These are phyloP conservation scores for Sepioteuthis lessoniana DNA, from an alignment of 2,888 invertebrate genomes.

Conservation along the genomic window DNA sequence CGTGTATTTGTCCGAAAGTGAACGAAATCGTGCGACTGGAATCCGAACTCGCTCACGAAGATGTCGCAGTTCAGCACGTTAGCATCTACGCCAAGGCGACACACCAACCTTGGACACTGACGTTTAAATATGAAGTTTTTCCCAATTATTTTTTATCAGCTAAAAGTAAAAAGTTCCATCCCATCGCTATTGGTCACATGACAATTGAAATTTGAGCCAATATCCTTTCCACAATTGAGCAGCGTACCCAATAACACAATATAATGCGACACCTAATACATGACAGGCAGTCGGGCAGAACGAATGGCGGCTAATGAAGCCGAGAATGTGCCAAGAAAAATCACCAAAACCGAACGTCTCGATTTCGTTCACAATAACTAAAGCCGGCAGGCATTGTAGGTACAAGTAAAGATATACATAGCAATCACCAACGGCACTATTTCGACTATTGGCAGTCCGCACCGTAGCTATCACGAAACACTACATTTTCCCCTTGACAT, in stretches of 20 bases:
- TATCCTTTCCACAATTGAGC: neutral
- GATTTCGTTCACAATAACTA: neutral
- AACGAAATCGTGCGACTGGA: too few species aligned
- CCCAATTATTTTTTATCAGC: too few species aligned
- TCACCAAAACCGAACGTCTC: neutral
- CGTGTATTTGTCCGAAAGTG: too few species aligned
- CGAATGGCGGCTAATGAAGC: neutral
- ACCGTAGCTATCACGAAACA: neutral
- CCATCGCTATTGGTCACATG: neutral
- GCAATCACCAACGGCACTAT: neutral
- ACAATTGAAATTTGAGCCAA: slow-evolving; percentile 33
- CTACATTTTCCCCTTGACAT: neutral
- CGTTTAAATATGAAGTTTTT: too few species aligned
- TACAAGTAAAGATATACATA: neutral
- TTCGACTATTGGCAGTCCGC: neutral
- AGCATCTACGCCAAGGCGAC: too few species aligned
- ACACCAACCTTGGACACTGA: too few species aligned
- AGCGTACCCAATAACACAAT: neutral
- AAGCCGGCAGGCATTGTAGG: neutral
- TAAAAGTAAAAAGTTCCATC: neutral
- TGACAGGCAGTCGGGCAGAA: neutral
- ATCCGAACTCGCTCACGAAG: too few species aligned
- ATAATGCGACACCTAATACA: slow-evolving; percentile 2
- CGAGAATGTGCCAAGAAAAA: neutral
- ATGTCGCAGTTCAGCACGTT: too few species aligned